These are phyloP conservation scores for Gallirallus australis DNA, from an alignment of 2,797 vertebrate species.

Conservation along the genomic window DNA sequence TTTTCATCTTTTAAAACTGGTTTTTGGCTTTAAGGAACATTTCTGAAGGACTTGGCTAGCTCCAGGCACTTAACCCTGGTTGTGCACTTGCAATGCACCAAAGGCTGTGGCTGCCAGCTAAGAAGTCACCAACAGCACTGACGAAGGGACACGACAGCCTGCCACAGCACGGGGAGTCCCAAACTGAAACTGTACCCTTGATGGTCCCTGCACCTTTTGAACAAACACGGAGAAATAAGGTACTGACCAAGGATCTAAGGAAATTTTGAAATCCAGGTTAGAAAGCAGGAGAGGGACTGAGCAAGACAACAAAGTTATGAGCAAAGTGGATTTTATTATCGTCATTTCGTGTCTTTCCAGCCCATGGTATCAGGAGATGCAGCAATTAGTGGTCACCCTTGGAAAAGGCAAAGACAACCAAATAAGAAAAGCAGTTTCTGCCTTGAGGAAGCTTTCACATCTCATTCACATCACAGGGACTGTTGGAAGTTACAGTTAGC, in stretches of 20 bases:
- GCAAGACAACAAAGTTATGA: neutral
- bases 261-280: neutral
- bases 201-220: neutral
- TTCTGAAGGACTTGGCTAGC: constrained; percentile 46
- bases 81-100: neutral
- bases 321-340: neutral
- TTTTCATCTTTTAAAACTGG: constrained; percentile 14
- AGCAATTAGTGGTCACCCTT: constrained; percentile 28
- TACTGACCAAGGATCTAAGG: neutral
- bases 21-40: constrained; percentile 27
- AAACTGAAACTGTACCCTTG: neutral
- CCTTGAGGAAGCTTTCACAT: constrained; percentile 37
- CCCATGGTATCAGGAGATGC: neutral
- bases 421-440: neutral
- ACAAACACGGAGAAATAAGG: neutral
- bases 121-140: neutral
- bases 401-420: neutral
- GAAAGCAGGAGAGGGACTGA: neutral
- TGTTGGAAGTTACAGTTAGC: neutral
- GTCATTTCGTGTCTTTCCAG: neutral
- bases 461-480: neutral
- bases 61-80: constrained; percentile 49
- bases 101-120: neutral
- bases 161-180: neutral
- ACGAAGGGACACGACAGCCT: neutral